Base-by-base conservation (phyloP, 2,113 vertebrate genomes). In the Tautogolabrus adspersus region DNA sequence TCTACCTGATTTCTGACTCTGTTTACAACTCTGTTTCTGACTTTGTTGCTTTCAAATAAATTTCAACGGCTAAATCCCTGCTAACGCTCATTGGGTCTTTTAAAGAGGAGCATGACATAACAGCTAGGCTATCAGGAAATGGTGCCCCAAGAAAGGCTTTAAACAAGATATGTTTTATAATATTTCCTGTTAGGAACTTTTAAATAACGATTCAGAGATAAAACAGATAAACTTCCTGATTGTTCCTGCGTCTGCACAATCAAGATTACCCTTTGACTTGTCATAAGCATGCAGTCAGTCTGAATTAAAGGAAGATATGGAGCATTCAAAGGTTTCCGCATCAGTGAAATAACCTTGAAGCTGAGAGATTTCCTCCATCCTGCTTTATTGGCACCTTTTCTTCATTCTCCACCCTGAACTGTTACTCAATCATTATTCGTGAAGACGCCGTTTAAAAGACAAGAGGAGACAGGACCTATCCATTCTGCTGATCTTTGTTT, bases 401-500 rank as follows among this genome's bases (percentile, higher is more conserved):
- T 56, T 18, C 37, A 10, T 30, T 19, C 56, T 49, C 47, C 47
- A 49, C 16, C 21, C 38, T 8, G 19, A 11, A 15, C 21, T 34
- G n/a, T 34, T 21, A n/a, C 56, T 68, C 26, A 44, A 11, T 73
- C 58, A 16, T 26, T 37, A 67, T 19, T 47, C 64, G 54, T 38
- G 67, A 18, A 49, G 47, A 18, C 3, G 18, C 18, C 6, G 7
- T 49, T 49, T 49, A 42, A 49, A 49, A 46, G 44, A 46, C 44
- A 44, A 44, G 42, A 40, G 13, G 40, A 79, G 49, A 77, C 56
- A 44, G 55, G 66, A 70, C 26, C 30, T 16, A 52, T 75, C 55
- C 58, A 63, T 83, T 78, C 60, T 26, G 23, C 66, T 61, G 64
- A 73, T 77, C 42, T n/a, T 58, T 55, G 56, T 74, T 65, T 60